Evolutionary conservation across 2,113 vertebrate genomes (phyloP).

Genomic region (Ptychochromis oligacanthus): DNA sequence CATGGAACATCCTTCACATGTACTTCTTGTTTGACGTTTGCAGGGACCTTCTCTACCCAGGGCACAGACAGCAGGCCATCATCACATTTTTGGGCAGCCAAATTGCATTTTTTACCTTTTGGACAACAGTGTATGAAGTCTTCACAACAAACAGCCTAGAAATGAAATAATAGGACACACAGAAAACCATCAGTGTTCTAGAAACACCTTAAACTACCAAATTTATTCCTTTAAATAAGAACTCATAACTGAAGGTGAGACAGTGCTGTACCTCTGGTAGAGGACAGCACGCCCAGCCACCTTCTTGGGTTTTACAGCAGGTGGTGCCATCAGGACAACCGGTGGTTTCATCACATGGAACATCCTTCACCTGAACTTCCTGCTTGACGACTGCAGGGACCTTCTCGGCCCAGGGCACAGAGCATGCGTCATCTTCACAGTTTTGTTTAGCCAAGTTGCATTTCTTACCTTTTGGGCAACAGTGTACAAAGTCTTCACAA

Average conservation of each 20-base stretch:
- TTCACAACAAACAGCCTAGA: conserved; percentile 21
- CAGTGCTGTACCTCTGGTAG: conserved; percentile 32
- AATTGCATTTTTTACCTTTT: conserved; percentile 6
- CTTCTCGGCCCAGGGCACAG: too few species aligned
- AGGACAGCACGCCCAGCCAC: too few species aligned
- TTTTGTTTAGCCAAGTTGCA: too few species aligned
- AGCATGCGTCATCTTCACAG: too few species aligned
- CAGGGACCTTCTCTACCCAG: neutral
- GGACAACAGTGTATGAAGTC: conserved; percentile 25
- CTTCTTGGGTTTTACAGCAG: too few species aligned
- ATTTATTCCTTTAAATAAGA: neutral
- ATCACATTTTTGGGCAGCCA: neutral
- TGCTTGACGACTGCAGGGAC: too few species aligned
- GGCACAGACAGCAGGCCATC: neutral
- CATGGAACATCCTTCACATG: neutral
- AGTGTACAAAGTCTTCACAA: too few species aligned
- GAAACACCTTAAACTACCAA: neutral
- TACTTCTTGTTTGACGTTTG: neutral
- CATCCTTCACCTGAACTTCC: too few species aligned
- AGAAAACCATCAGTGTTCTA: neutral
- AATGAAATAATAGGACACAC: neutral
- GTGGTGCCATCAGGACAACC: too few species aligned
- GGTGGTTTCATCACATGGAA: too few species aligned
- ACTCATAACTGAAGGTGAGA: too few species aligned
- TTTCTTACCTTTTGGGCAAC: too few species aligned